A percentile compares a stretch with the other conserved stretches of the same genome.
Evolutionary conservation across 2,888 invertebrate genomes (phyloP).

Genomic region (Synergus japonicus): DNA sequence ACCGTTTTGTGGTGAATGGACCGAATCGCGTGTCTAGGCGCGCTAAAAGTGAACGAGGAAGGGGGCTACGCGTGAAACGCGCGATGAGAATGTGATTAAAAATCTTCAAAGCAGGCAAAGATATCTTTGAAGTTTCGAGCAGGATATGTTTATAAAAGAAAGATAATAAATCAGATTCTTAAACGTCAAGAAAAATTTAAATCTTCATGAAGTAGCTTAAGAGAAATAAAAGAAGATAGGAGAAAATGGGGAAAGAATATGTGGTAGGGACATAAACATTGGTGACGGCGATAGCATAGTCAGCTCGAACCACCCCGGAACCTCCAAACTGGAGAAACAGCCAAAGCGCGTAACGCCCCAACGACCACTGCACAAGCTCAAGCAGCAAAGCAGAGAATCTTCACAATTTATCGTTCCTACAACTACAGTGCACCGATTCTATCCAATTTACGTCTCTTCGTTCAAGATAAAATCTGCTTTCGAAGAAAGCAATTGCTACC

Average conservation of each 20-base stretch:
- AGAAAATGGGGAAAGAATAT: slow-evolving; percentile 9
- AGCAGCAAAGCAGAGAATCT: slow-evolving; percentile 37
- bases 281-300: slow-evolving; percentile 35
- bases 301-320: slow-evolving; percentile 42
- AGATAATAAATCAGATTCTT: neutral
- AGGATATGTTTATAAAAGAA: neutral
- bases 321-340: slow-evolving; percentile 46
- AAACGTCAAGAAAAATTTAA: neutral
- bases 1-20: no score
- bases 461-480: slow-evolving; percentile 32
- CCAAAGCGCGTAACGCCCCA: slow-evolving; percentile 46
- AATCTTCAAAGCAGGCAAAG: no score
- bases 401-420: slow-evolving; percentile 35
- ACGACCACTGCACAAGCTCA: slow-evolving; percentile 38
- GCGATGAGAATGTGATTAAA: no score
- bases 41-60: no score
- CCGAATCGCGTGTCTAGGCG: no score
- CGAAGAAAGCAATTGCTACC: slow-evolving; percentile 3
- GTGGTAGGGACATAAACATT: slow-evolving; percentile 37
- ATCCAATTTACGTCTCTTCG: slow-evolving; percentile 34
- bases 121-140: no score
- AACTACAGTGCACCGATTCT: slow-evolving; percentile 24
- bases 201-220: neutral
- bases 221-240: slow-evolving; percentile 9
- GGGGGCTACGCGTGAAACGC: no score